phyloP scores from a whole-genome alignment of 35 echinoderm and acorn worm genomes.

The Ophiothrix spiculata region DNA sequence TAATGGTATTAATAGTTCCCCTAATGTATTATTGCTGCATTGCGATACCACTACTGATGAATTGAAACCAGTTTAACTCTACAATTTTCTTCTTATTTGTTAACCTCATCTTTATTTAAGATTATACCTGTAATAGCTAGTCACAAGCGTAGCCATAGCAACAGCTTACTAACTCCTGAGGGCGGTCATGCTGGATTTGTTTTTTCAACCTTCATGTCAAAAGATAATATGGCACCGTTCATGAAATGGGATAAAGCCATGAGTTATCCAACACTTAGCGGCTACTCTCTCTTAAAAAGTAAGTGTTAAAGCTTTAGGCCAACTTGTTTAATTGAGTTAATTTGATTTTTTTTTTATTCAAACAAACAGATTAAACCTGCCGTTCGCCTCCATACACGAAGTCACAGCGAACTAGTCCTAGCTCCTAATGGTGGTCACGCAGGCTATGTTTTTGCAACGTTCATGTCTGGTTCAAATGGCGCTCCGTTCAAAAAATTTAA shows the following conservation, averaged over 20 bases:
- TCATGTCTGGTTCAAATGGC: slow-evolving; percentile 49
- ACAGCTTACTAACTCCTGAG: slow-evolving; percentile 25
- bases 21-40: too few relatives aligned
- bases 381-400: not conserved
- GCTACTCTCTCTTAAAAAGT: slow-evolving; percentile 49
- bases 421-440: slow-evolving; percentile 47
- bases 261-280: slow-evolving; percentile 71
- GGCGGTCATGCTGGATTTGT: slow-evolving; percentile 64
- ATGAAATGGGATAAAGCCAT: slow-evolving; percentile 51
- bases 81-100: not conserved
- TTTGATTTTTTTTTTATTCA: not conserved
- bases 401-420: slow-evolving; percentile 26
- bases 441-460: slow-evolving; percentile 55
- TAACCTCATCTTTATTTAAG: slow-evolving; percentile 8
- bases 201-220: slow-evolving; percentile 50
- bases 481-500: slow-evolving; percentile 67
- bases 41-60: too few relatives aligned
- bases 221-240: slow-evolving; percentile 47
- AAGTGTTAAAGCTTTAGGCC: too few relatives aligned
- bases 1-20: too few relatives aligned
- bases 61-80: too few relatives aligned
- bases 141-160: slow-evolving; percentile 12
- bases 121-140: slow-evolving; percentile 26
- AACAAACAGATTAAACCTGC: slow-evolving; percentile 46
- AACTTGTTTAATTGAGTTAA: not conserved